phyloP scores from a whole-genome alignment of 1,140 invertebrate genomes.

The Diorhabda sublineata region DNA sequence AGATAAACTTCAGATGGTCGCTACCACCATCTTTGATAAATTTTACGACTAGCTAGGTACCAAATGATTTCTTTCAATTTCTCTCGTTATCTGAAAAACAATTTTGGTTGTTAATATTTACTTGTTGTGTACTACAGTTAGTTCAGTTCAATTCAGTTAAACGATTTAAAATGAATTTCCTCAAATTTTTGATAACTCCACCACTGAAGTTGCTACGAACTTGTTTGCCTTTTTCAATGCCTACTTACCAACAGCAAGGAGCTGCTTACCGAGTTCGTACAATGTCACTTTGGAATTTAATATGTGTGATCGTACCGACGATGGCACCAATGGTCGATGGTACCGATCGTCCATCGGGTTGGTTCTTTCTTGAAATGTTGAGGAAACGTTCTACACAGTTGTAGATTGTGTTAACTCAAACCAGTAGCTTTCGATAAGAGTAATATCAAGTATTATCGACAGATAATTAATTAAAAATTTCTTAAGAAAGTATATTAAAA shows the following conservation, averaged over 20 bases:
- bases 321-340: constrained; percentile 12
- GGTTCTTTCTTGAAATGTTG: background rate
- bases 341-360: background rate
- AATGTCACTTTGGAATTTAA: constrained; percentile 15
- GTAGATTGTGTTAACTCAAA: too few species aligned
- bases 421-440: too few species aligned
- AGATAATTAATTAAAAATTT: too few species aligned
- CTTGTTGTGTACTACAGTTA: background rate
- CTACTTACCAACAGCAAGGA: constrained; percentile 10
- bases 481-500: too few species aligned
- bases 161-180: background rate
- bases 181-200: background rate
- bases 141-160: background rate
- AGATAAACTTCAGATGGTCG: too few species aligned
- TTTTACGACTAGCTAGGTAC: background rate
- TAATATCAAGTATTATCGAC: too few species aligned
- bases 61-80: background rate
- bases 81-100: background rate
- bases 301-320: constrained; percentile 9
- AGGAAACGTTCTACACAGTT: background rate
- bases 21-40: background rate
- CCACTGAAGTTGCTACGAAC: background rate
- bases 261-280: constrained; percentile 15
- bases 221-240: constrained; percentile 12
- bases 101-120: background rate